Conservation (phyloP, 1,140 invertebrate genomes). For the Pygmarrhopalites habei region DNA sequence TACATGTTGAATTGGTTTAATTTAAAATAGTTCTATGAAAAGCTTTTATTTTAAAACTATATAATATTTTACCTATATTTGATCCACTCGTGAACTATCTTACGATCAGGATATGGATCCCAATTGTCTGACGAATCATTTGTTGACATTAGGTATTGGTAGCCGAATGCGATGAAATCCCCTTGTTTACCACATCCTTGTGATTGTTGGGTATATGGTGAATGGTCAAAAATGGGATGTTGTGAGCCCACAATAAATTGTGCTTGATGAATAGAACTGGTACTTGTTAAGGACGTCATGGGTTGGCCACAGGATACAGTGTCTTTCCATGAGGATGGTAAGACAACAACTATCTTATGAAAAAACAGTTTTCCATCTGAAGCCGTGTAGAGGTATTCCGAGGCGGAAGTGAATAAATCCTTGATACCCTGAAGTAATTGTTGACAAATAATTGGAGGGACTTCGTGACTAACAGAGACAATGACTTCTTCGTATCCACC, state of each 20-base stretch:
- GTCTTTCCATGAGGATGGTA: conserved; percentile 49
- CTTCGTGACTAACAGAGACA: conserved; percentile 20
- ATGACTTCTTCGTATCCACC: conserved; percentile 23
- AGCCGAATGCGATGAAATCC: conserved; percentile 52
- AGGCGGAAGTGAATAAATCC: conserved; percentile 47
- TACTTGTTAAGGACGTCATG: conserved; percentile 40
- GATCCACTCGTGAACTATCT: conserved; percentile 48
- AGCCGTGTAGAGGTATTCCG: conserved; percentile 49
- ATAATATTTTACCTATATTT: no score
- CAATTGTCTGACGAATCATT: conserved; percentile 27
- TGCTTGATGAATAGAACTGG: conserved; percentile 42
- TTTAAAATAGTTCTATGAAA: no score
- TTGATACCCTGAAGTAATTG: conserved; percentile 41
- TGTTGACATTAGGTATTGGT: conserved; percentile 36
- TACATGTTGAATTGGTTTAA: no score
- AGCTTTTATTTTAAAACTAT: no score
- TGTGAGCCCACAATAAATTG: conserved; percentile 46
- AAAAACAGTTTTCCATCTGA: conserved; percentile 50
- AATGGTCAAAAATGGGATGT: conserved; percentile 49
- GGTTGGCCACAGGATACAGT: conserved; percentile 24
- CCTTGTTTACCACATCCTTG: conserved; percentile 49
- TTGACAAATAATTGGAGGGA: conserved; percentile 28
- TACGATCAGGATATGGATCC: conserved; percentile 41
- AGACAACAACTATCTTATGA: conserved; percentile 49
- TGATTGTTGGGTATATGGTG: conserved; percentile 54